Base-by-base conservation (phyloP, 2,888 invertebrate genomes). In the Biston stratarius region DNA sequence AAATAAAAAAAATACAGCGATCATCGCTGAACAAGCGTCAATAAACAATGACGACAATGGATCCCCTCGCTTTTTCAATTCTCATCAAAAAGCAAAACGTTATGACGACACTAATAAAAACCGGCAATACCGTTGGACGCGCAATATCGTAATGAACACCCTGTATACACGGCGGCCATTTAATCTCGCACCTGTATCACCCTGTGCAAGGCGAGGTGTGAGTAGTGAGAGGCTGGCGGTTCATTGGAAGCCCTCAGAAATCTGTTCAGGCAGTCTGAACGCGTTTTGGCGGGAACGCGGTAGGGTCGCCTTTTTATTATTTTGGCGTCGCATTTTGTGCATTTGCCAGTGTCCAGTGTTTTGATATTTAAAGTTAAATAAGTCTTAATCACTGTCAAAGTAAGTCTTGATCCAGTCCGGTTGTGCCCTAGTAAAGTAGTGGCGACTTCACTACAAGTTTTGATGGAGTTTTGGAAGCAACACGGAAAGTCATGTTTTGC, bases 101-200 rank as follows among this genome's bases (percentile, higher is more conserved):
- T 92, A 90, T 90, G 92, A 90, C 89, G 85, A 78, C 84, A 85
- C 89, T 89, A 91, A 92, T 92, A 91, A 92, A 91, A 92, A 88
- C 86, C 81, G 84, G 88, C 90, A 87, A 90, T 92, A 90, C 87
- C 67, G 86, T 88, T 87, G 84, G 86, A 86, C 86, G 87, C 87
- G 90, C 92, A 92, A 93, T 92, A 92, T 90, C 92, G 91, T 93
- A 93, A 93, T 92, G 93, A 93, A 93, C 92, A 91, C 81, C 88
- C 89, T 91, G 90, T 91, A 91, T 90, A 90, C 90, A 90, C 87
- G 89, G 86, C 81, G 85, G 88, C 91, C 91, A 91, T 93, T 93
- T 92, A 92, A 93, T 92, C 91, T 93, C 92, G 88, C 93, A 93
- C 93, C 93, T 92, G 93, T 91, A 93, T 92, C 92, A 86, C 80